phyloP scores from a whole-genome alignment of 2,113 vertebrate species.

The Nyctereutes procyonoides region DNA sequence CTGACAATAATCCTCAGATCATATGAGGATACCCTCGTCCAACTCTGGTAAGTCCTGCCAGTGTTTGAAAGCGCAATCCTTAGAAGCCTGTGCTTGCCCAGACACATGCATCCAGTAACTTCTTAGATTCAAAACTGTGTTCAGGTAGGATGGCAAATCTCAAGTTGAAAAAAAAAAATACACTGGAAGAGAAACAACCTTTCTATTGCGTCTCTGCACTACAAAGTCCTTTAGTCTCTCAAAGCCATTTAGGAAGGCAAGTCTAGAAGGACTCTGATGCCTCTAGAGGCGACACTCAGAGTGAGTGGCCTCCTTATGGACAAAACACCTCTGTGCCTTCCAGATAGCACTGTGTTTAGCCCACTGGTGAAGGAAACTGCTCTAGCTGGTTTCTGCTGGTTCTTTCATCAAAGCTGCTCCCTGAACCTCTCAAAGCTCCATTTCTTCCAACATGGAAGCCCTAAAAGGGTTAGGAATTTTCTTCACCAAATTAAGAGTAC shows the following conservation, averaged over 20 bases:
- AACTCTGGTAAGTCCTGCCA: conserved; percentile 9
- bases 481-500: not conserved
- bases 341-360: not conserved
- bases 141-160: not conserved
- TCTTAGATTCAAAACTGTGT: not conserved
- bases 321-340: not conserved
- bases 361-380: not conserved
- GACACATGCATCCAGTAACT: conserved; percentile 31
- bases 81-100: conserved; percentile 46
- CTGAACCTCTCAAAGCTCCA: not conserved
- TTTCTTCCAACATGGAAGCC: not conserved
- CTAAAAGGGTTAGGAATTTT: not conserved
- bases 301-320: not conserved
- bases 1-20: conserved; percentile 63
- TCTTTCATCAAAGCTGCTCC: not conserved
- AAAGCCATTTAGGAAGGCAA: not conserved
- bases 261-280: not conserved
- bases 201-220: not conserved
- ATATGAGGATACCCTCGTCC: not conserved
- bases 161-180: not conserved
- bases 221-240: not conserved
- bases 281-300: not conserved
- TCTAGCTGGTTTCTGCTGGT: not conserved
- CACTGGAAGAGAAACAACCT: not conserved
- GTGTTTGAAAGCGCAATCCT: conserved; percentile 45